Evolutionary conservation across 1,140 invertebrate species (phyloP).

Genomic region (Zeugodacus cucurbitae): DNA sequence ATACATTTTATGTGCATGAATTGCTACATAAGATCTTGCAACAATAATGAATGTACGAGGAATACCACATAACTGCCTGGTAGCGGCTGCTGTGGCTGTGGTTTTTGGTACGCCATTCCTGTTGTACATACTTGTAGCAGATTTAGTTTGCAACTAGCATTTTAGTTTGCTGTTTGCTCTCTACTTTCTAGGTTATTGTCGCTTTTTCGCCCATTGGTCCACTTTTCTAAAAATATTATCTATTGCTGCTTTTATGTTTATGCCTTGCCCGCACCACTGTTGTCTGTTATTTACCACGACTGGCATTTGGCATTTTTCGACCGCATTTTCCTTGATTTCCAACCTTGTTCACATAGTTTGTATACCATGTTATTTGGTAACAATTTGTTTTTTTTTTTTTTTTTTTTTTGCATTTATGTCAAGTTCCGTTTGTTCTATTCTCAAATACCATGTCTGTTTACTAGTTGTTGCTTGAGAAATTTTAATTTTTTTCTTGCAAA

Average conservation of each 20-base stretch:
- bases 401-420: not conserved
- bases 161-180: not conserved
- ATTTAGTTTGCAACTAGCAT: not conserved
- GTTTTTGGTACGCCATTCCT: slow-evolving; percentile 13
- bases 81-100: not conserved
- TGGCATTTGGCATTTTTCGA: not conserved
- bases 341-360: not conserved
- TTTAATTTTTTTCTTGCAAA: not conserved
- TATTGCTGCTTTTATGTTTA: not conserved
- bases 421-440: not conserved
- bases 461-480: not conserved
- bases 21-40: not conserved
- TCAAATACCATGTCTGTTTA: not conserved
- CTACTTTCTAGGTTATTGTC: not conserved
- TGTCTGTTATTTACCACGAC: not conserved
- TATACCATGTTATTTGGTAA: not conserved
- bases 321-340: slow-evolving; percentile 32
- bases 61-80: slow-evolving; percentile 25
- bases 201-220: not conserved
- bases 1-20: not conserved
- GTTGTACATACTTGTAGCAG: not conserved
- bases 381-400: no score
- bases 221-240: not conserved
- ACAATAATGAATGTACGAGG: not conserved
- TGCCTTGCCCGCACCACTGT: not conserved